A percentile compares a stretch with the other conserved stretches of the same genome.
phyloP scores from a whole-genome alignment of 2,797 vertebrate species.

The Neomorphus geoffroyi region DNA sequence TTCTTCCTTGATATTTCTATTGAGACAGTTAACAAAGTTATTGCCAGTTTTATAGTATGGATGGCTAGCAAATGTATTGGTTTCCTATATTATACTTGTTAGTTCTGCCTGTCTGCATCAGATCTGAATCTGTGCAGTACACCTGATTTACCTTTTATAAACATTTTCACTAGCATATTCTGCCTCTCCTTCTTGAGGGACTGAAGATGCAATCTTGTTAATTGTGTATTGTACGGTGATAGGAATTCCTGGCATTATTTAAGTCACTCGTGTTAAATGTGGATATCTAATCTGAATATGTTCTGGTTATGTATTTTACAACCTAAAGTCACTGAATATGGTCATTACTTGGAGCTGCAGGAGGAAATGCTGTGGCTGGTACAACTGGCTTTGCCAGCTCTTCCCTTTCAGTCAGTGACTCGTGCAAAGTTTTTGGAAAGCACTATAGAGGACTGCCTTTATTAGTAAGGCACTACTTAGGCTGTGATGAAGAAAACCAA shows the following conservation, averaged over 20 bases:
- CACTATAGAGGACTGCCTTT: background rate
- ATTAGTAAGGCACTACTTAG: background rate
- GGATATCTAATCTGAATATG: background rate
- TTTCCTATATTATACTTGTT: background rate
- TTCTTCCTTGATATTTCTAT: background rate
- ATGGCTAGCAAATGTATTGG: background rate
- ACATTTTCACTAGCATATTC: background rate
- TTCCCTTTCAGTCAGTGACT: background rate
- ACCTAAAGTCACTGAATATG: background rate
- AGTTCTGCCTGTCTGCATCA: background rate
- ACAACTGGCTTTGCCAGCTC: background rate
- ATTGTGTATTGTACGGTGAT: background rate
- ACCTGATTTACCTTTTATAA: background rate
- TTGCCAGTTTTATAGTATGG: background rate
- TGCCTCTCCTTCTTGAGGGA: background rate
- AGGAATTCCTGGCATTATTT: background rate
- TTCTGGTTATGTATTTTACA: background rate
- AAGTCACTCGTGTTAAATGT: background rate
- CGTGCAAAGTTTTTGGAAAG: background rate
- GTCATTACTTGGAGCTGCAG: background rate
- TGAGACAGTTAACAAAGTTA: background rate
- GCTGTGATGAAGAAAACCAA: background rate
- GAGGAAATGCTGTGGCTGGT: background rate
- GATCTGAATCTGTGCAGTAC: background rate
- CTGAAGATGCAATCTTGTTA: background rate